These are phyloP conservation scores for Palythoa caribaeorum DNA, from an alignment of 92 coral and sea anemone species.

Conservation along the genomic window DNA sequence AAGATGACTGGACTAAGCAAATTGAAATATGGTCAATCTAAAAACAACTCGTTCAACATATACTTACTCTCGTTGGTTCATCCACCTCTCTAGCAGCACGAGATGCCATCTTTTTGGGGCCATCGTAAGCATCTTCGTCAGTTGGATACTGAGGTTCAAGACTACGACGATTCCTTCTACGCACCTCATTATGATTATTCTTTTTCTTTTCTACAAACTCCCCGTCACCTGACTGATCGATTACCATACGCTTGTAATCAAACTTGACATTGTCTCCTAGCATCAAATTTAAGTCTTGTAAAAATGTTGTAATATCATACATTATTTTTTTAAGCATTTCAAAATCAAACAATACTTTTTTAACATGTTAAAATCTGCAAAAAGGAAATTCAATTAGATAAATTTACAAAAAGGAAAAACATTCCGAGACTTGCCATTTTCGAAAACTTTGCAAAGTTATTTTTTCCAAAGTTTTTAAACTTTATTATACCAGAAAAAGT, in stretches of 20 bases:
- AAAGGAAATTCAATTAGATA: too few relatives aligned
- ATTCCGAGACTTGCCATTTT: too few relatives aligned
- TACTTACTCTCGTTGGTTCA: slow-evolving; percentile 15
- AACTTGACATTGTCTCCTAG: slow-evolving; percentile 77
- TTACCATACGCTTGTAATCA: slow-evolving; percentile 94
- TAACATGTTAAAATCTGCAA: too few relatives aligned
- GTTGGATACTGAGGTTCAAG: slow-evolving; percentile 64
- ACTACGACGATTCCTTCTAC: slow-evolving; percentile 69
- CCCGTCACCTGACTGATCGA: slow-evolving; percentile 98
- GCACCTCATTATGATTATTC: slow-evolving; percentile 54
- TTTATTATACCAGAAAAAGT: too few relatives aligned
- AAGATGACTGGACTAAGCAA: too few relatives aligned
- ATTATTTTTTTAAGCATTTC: not conserved
- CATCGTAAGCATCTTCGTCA: slow-evolving; percentile 78
- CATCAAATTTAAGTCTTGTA: too few relatives aligned
- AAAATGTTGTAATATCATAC: not conserved
- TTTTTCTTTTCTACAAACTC: slow-evolving; percentile 80
- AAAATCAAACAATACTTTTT: not conserved
- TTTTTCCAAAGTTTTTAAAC: too few relatives aligned
- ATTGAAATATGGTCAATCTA: not conserved
- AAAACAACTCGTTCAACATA: not conserved
- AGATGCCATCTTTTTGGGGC: slow-evolving; percentile 41
- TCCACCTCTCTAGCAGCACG: slow-evolving; percentile 54
- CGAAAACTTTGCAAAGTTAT: too few relatives aligned
- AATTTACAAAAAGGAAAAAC: too few relatives aligned